Percentiles rank a stretch among this genome's conserved stretches.
Conservation (phyloP, 2,797 vertebrate genomes). For the Falco novaeseelandiae region DNA sequence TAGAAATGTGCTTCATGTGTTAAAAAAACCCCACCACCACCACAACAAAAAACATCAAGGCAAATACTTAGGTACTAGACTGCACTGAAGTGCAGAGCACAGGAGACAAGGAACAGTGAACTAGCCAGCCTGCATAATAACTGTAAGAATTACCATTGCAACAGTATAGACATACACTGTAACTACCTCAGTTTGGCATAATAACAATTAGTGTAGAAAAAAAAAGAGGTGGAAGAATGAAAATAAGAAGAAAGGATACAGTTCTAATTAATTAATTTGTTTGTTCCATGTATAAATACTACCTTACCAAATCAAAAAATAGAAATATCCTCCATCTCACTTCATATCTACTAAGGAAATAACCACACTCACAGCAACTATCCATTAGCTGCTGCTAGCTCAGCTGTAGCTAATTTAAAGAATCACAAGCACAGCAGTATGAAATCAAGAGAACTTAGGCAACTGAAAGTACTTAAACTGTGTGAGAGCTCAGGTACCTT, state of each 20-base stretch:
- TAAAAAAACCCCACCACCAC: not conserved
- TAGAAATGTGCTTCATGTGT: not conserved
- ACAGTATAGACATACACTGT: not conserved
- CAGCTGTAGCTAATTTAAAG: slow-evolving; percentile 41
- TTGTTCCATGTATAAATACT: not conserved
- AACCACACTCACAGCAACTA: not conserved
- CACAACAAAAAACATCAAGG: not conserved
- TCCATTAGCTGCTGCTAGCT: slow-evolving; percentile 5
- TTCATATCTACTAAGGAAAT: not conserved
- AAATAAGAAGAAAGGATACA: not conserved
- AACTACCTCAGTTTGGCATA: not conserved
- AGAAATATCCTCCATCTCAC: not conserved
- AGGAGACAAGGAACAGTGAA: not conserved
- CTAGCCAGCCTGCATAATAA: not conserved
- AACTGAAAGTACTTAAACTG: not conserved
- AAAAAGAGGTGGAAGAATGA: not conserved
- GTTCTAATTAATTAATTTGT: not conserved
- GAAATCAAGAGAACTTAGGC: slow-evolving; percentile 21
- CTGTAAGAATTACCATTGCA: not conserved
- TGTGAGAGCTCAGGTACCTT: not conserved
- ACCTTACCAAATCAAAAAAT: not conserved
- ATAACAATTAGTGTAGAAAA: not conserved
- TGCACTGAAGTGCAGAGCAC: not conserved
- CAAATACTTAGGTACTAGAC: not conserved
- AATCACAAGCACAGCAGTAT: slow-evolving; percentile 41